Conservation (phyloP, 2,113 vertebrate species). For the Seriola rivoliana region DNA sequence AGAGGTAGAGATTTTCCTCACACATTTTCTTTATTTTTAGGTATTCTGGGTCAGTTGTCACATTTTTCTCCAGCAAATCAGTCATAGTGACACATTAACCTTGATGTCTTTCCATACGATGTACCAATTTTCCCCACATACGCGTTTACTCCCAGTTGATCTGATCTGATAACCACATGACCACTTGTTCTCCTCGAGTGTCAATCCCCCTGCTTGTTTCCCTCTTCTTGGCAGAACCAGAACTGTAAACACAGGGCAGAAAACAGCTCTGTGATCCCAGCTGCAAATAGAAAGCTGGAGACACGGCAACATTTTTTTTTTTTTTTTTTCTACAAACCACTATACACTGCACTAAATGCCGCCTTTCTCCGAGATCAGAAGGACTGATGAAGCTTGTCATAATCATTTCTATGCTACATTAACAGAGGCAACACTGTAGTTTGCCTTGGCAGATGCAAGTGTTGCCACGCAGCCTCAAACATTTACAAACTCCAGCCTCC, state of each 20-base stretch:
- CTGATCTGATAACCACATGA: constrained; percentile 30
- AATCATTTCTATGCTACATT: constrained; percentile 79
- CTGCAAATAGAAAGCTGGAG: constrained; percentile 69
- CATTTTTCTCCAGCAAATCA: neutral
- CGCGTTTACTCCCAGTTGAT: constrained; percentile 20
- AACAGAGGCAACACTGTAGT: constrained; percentile 67
- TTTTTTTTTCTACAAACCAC: constrained; percentile 32
- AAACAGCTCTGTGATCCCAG: constrained; percentile 50
- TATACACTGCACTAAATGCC: constrained; percentile 65
- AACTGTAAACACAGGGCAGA: constrained; percentile 55
- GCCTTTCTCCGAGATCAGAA: constrained; percentile 67
- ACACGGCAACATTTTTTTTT: constrained; percentile 44
- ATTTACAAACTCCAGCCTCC: constrained; percentile 46
- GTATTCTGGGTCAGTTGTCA: neutral
- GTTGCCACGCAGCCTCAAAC: constrained; percentile 57
- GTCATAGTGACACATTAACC: neutral
- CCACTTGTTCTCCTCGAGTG: constrained; percentile 2
- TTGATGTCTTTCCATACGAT: constrained; percentile 10
- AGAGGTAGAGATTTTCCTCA: neutral
- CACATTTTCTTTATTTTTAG: neutral
- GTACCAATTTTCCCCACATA: constrained; percentile 12
- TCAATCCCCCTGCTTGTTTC: constrained; percentile 44
- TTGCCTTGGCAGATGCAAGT: constrained; percentile 65
- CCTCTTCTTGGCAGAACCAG: constrained; percentile 15
- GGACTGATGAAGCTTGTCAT: constrained; percentile 72